phyloP scores from a whole-genome alignment of 2,113 vertebrate species.

The Asarcornis scutulata region DNA sequence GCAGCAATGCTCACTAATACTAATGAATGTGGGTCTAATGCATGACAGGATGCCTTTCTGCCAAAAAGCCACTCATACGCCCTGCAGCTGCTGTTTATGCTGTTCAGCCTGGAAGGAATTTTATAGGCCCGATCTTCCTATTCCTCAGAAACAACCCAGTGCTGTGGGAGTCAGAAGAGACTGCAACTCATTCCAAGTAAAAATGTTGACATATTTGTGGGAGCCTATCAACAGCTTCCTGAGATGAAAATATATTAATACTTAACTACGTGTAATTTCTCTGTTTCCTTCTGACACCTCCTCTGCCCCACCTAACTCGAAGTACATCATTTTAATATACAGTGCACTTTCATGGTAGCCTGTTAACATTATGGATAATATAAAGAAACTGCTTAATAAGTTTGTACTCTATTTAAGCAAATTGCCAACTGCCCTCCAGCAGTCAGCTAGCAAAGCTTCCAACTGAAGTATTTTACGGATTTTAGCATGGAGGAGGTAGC shows the following conservation, averaged over 20 bases:
- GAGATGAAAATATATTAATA: neutral
- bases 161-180: neutral
- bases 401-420: neutral
- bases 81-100: constrained; percentile 29
- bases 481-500: neutral
- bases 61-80: constrained; percentile 17
- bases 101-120: neutral
- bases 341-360: neutral
- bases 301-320: neutral
- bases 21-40: constrained; percentile 7
- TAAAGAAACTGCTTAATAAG: neutral
- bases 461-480: neutral
- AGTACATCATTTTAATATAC: neutral
- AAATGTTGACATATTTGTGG: neutral
- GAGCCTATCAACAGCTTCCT: neutral
- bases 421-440: neutral
- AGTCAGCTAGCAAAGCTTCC: neutral
- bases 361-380: neutral
- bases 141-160: neutral
- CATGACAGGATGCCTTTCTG: constrained; percentile 26
- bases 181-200: neutral
- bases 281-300: neutral
- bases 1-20: constrained; percentile 2
- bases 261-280: neutral
- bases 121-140: neutral